Base-by-base conservation (phyloP, 2,888 invertebrate genomes). In the Macaria notata region DNA sequence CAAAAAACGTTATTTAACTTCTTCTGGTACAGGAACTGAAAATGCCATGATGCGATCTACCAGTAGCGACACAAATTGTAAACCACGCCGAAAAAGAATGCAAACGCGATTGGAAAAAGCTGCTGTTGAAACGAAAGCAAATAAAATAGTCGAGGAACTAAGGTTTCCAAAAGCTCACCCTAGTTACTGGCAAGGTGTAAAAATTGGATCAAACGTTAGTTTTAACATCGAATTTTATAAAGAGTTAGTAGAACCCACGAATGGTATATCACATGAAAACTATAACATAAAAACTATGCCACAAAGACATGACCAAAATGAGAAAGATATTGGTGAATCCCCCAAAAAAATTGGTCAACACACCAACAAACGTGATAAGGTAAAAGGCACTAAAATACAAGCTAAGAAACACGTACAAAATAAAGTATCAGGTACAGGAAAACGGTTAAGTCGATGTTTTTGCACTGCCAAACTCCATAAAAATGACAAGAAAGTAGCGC, bases 1-100 rank as follows among this genome's bases (percentile, higher is more conserved):
- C 8, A 69, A 67, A 71, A 68, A 59, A 68, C 74, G 33, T 62
- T 69, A 56, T 19, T 8, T 4, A 44, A 4, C 19, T 19, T 19
- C 19, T 19, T 19, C 19, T 19, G 19, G 19, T 19, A 19, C 19
- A 1, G 19, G 19, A 19, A 19, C 19, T 19, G 19, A 19, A 19
- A 19, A 19, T 19, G 19, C 19, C 19, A 19, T 19, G 19, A 19
- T 19, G 19, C 19, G 19, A 19, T 19, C 19, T 19, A 19, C 19
- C 19, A 19, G 19, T 19, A 19, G 19, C 19, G 19, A 19, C 19
- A 19, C 19, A 19, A 19, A 19, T 19, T 19, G 19, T 19, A 19
- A 19, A 19, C 19, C 19, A 2, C 19, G 19, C 19, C 19, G 19
- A 19, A 19, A 19, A 19, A 19, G 19, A 19, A 19, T 19, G 19